Base-by-base conservation (phyloP, 1,140 invertebrate species). In the Halyomorpha halys region DNA sequence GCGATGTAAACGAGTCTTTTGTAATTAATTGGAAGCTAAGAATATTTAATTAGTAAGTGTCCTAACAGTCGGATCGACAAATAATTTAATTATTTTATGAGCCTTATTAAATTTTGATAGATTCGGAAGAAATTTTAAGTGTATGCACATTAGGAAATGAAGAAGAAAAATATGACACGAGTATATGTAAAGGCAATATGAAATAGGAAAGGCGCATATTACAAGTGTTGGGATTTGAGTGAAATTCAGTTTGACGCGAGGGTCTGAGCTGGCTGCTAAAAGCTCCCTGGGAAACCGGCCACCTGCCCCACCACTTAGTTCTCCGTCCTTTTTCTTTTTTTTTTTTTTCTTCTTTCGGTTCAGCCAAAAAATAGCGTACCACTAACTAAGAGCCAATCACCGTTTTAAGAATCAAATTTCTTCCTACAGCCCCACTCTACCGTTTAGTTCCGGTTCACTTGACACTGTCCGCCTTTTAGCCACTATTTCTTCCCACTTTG, bases 391-490 rank as follows among this genome's bases (percentile, higher is more conserved):
- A 60, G 44, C n/a, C 27, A 44, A 56, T 56, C 53, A 25, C 19
- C 53, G 53, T 56, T 56, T 56, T 56, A 56, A 56, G 53, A 56
- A 56, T 56, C 53, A 56, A 56, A 56, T 56, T 56, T 56, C 53
- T 23, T 56, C 53, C 8, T 9, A 19, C 23, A 21, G 18, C 23
- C 23, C 47, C n/a, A 49, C 21, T 21, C 47, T 11, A 14, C 47
- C 47, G 47, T 18, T 49, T 49, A 19, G n/a, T 49, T 49, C 47
- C 11, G 47, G 47, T 18, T 18, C 47, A 49, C 47, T 49, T 49
- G n/a, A 49, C n/a, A 49, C n/a, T 18, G 21, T 5, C n/a, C n/a
- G 47, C 47, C 21, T 49, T 49, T 49, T 49, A 21, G 47, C 21
- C 47, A 19, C 21, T 49, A 19, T 49, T 49, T 49, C 21, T 49